Conservation (phyloP, 2,113 vertebrate genomes). For the Cervus canadensis region DNA sequence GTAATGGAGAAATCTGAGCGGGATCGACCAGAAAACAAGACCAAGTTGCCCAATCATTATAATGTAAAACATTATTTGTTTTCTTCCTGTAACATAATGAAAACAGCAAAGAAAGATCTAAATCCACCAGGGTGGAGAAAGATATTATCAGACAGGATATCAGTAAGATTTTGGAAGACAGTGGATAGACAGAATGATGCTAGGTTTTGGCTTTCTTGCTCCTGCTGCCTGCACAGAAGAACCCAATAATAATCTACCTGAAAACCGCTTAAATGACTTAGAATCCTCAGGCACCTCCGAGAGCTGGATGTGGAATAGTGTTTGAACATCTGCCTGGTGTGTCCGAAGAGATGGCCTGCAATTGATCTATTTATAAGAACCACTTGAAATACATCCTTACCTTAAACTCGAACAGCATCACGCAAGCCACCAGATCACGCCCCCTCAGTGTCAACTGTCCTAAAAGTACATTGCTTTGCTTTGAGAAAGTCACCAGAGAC, state of each 20-base stretch:
- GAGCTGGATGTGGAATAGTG: neutral
- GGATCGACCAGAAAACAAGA: slow-evolving; percentile 89
- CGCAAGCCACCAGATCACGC: neutral
- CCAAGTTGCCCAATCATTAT: slow-evolving; percentile 8
- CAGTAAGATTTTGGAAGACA: neutral
- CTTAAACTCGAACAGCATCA: neutral
- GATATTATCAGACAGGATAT: neutral
- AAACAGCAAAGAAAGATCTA: slow-evolving; percentile 16
- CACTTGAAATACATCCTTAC: neutral
- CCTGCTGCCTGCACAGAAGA: neutral
- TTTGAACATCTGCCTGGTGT: neutral
- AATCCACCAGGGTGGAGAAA: neutral
- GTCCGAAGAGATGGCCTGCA: neutral
- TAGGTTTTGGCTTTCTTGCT: slow-evolving; percentile 4
- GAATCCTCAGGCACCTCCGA: neutral
- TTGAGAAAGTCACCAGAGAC: slow-evolving; percentile 1
- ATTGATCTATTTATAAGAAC: neutral
- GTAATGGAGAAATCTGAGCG: no score
- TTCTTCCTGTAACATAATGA: neutral
- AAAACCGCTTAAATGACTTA: neutral
- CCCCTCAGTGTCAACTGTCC: neutral
- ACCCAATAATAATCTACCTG: neutral
- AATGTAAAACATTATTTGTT: slow-evolving; percentile 5
- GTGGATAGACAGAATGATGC: neutral
- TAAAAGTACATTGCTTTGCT: neutral